Percentiles rank a stretch among this genome's conserved stretches.
Evolutionary conservation across 2,888 invertebrate species (phyloP).

Genomic region (Zootermopsis nevadensis): DNA sequence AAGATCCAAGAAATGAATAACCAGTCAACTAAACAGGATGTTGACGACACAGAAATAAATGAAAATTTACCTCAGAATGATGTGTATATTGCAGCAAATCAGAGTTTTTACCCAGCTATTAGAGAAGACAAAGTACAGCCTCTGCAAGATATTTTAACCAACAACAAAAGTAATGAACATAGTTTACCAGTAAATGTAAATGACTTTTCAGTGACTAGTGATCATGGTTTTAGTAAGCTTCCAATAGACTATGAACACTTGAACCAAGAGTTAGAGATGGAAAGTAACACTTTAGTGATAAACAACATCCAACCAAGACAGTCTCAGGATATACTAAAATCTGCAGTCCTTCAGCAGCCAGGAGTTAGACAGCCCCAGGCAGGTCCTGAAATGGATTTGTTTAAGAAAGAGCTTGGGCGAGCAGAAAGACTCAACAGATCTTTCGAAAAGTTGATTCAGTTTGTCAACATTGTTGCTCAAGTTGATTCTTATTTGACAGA

Average conservation of each 20-base stretch:
- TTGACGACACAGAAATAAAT: not conserved
- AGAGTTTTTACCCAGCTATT: not conserved
- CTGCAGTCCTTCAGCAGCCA: not conserved
- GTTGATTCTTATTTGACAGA: slow-evolving; percentile 66
- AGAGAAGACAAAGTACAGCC: not conserved
- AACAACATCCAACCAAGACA: not conserved
- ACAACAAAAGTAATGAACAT: not conserved
- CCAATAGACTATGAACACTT: not conserved
- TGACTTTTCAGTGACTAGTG: not conserved
- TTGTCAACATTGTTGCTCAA: slow-evolving; percentile 66
- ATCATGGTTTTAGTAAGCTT: not conserved
- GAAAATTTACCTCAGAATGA: not conserved
- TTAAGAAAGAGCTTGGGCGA: not conserved
- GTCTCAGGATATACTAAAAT: not conserved
- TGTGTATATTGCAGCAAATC: not conserved
- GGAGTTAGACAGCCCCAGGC: not conserved
- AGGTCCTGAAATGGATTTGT: not conserved
- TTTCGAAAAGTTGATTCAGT: slow-evolving; percentile 65
- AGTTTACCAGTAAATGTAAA: not conserved
- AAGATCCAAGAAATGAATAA: no score
- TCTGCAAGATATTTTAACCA: not conserved
- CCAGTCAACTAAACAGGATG: no score
- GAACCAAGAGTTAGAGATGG: not conserved
- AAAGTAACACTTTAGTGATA: not conserved
- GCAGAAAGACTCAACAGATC: slow-evolving; percentile 61